Conservation (phyloP, 2,888 invertebrate genomes). For the Pegoplata infirma region DNA sequence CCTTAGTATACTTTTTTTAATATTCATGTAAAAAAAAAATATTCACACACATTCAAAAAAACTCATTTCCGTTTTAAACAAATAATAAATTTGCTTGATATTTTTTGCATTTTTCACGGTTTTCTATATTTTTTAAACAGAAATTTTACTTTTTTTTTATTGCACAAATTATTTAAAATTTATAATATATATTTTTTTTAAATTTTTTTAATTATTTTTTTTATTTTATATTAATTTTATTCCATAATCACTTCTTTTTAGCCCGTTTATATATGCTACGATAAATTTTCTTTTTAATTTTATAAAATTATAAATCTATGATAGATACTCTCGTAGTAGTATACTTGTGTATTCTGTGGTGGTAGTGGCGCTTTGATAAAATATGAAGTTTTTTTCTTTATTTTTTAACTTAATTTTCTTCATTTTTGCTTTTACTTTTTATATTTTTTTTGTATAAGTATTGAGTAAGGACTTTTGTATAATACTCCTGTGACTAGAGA, state of each 20-base stretch:
- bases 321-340: conserved; percentile 14
- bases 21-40: neutral
- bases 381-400: conserved; percentile 34
- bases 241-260: neutral
- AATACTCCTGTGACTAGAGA: conserved; percentile 4
- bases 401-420: conserved; percentile 44
- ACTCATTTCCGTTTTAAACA: neutral
- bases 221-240: neutral
- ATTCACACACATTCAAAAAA: conserved; percentile 3
- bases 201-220: neutral
- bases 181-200: no score
- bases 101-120: neutral
- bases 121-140: no score
- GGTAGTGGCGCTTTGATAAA: conserved; percentile 22
- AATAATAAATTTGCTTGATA: neutral
- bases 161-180: no score
- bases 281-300: neutral
- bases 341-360: neutral
- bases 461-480: conserved; percentile 37
- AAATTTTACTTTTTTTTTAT: neutral
- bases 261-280: neutral
- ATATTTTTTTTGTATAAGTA: conserved; percentile 9
- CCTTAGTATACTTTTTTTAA: conserved; percentile 24
- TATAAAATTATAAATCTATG: conserved; percentile 18
- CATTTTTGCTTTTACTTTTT: conserved; percentile 6